Conservation (phyloP, 1,140 invertebrate species). For the Gryon sp. region DNA sequence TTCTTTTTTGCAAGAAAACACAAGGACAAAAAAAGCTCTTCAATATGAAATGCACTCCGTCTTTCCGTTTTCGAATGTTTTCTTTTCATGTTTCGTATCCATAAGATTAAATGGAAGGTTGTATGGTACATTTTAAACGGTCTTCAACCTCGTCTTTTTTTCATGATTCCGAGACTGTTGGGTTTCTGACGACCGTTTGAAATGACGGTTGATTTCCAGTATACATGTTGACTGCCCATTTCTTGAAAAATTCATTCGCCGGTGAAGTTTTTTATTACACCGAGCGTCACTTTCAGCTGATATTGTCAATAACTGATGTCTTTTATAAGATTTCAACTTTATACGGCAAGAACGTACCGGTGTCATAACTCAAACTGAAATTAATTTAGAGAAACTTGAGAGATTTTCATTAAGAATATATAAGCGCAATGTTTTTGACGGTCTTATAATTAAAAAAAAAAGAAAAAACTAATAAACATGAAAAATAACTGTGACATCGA, state of each 20-base stretch:
- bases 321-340: constrained; percentile 20
- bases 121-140: constrained; percentile 23
- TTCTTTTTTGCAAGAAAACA: too few relatives aligned
- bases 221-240: constrained; percentile 12
- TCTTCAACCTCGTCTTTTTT: constrained; percentile 39
- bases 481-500: not conserved
- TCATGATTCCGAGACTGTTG: constrained; percentile 40
- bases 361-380: constrained; percentile 1
- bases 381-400: not conserved
- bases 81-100: constrained; percentile 14
- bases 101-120: constrained; percentile 32
- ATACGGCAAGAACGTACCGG: not conserved
- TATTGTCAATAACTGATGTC: constrained; percentile 26
- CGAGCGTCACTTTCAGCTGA: constrained; percentile 41
- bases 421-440: not conserved
- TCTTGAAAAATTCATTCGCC: constrained; percentile 43
- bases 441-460: not conserved
- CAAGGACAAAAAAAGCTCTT: too few relatives aligned
- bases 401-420: constrained; percentile 4
- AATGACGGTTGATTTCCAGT: constrained; percentile 3
- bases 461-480: not conserved
- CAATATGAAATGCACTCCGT: too few relatives aligned
- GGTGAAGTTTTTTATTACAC: constrained; percentile 21
- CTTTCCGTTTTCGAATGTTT: not conserved
- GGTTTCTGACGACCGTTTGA: not conserved